These are phyloP conservation scores for Tachina fera DNA, from an alignment of 2,888 invertebrate species.

Conservation along the genomic window DNA sequence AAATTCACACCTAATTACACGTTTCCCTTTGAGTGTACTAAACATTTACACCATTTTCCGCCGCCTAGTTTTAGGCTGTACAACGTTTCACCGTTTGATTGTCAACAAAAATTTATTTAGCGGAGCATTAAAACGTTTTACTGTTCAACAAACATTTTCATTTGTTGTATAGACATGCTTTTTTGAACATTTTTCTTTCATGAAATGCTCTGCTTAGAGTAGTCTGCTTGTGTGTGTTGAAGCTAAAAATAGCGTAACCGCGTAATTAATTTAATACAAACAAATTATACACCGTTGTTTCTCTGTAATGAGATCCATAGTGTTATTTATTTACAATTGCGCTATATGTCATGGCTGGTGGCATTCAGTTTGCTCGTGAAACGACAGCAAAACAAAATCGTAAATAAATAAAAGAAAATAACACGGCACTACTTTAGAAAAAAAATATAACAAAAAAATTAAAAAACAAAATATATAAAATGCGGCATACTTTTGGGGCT, in stretches of 20 bases:
- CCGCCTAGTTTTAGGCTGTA: conserved; percentile 8
- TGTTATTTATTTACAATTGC: neutral
- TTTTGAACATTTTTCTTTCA: neutral
- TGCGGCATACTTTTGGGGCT: too few relatives aligned
- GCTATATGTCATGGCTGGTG: neutral
- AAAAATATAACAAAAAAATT: too few relatives aligned
- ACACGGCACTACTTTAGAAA: neutral
- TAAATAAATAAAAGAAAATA: neutral
- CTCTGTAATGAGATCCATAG: neutral
- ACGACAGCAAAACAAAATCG: neutral
- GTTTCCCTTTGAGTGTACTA: neutral
- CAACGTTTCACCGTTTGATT: conserved; percentile 35
- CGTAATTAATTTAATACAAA: conserved; percentile 79
- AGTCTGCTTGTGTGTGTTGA: neutral
- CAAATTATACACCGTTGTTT: conserved; percentile 68
- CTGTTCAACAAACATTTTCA: neutral
- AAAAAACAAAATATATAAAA: too few relatives aligned
- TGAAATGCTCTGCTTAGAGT: neutral
- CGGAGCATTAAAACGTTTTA: conserved; percentile 43
- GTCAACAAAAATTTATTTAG: conserved; percentile 45
- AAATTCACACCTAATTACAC: conserved; percentile 57
- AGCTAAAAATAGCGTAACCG: conserved; percentile 55
- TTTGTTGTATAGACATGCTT: neutral
- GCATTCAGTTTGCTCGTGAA: neutral
- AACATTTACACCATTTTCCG: neutral